Conservation (phyloP, 2,888 invertebrate genomes). For the Slavum lentiscoides region DNA sequence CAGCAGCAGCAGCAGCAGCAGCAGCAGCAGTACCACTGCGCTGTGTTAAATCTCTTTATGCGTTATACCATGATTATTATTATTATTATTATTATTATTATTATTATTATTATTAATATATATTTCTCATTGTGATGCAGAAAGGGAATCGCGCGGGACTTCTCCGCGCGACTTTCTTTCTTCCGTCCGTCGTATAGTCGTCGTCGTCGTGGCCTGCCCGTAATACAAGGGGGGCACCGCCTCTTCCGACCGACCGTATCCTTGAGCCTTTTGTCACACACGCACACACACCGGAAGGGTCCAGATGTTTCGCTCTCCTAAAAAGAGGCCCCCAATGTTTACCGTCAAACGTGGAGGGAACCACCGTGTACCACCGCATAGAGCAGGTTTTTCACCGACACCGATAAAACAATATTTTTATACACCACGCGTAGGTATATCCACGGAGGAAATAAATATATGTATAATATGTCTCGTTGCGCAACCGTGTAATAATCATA, state of each 20-base stretch:
- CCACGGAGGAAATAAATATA: too few relatives aligned
- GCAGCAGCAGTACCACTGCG: background rate
- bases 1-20: too few relatives aligned
- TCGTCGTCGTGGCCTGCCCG: conserved; percentile 5
- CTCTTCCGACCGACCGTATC: conserved; percentile 47
- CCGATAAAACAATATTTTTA: conserved; percentile 17
- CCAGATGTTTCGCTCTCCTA: conserved; percentile 48
- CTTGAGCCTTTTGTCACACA: conserved; percentile 43
- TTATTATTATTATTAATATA: conserved; percentile 24
- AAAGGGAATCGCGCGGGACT: conserved; percentile 47
- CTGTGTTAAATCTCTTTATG: conserved; percentile 35
- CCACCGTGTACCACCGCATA: background rate
- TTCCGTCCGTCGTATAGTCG: conserved; percentile 35
- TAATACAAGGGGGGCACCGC: conserved; percentile 33
- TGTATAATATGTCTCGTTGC: too few relatives aligned
- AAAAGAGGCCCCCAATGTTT: conserved; percentile 33
- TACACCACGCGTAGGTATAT: too few relatives aligned
- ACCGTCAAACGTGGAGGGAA: conserved; percentile 29
- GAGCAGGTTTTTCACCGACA: conserved; percentile 41
- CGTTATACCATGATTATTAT: background rate
- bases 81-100: conserved; percentile 8
- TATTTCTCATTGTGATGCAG: conserved; percentile 44
- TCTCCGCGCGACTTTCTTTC: conserved; percentile 45
- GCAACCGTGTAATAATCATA: too few relatives aligned
- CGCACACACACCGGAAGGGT: conserved; percentile 42